These are phyloP conservation scores for Acrobasis consociella DNA, from an alignment of 2,888 invertebrate species.

Conservation along the genomic window DNA sequence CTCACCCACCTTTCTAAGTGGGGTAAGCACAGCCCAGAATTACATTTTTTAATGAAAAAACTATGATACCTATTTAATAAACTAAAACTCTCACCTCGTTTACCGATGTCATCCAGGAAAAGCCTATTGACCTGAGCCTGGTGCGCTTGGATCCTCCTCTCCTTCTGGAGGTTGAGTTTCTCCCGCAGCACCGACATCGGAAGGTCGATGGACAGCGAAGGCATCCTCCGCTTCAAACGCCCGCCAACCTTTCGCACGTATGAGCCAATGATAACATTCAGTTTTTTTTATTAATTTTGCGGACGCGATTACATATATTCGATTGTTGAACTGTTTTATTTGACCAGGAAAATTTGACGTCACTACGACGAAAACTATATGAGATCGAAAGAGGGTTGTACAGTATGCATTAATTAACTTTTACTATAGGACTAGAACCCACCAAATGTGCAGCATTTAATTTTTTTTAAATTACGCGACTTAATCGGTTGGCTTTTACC, in stretches of 20 bases:
- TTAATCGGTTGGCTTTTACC: too few relatives aligned
- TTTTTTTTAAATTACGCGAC: too few relatives aligned
- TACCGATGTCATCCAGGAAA: conserved; percentile 89
- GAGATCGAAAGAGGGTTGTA: too few relatives aligned
- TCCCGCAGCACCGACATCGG: conserved; percentile 93
- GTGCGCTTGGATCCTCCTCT: conserved; percentile 85
- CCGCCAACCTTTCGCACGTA: conserved; percentile 56
- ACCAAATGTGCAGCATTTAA: too few relatives aligned
- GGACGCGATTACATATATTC: not conserved
- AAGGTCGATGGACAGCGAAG: conserved; percentile 92
- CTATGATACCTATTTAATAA: too few relatives aligned
- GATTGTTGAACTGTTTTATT: not conserved
- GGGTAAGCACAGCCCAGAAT: too few relatives aligned
- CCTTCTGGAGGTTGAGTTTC: conserved; percentile 89
- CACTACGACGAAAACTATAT: too few relatives aligned
- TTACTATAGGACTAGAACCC: too few relatives aligned
- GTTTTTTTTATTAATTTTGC: conserved; percentile 3
- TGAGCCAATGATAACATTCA: conserved; percentile 7
- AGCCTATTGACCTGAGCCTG: conserved; percentile 85
- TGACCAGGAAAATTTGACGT: too few relatives aligned
- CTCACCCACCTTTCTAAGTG: too few relatives aligned
- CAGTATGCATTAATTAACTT: too few relatives aligned
- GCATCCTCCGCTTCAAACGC: conserved; percentile 82
- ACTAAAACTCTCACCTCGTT: conserved; percentile 77
- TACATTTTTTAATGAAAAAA: too few relatives aligned